Base-by-base conservation (phyloP, 2,113 vertebrate species). In the Microcebus jonahi region DNA sequence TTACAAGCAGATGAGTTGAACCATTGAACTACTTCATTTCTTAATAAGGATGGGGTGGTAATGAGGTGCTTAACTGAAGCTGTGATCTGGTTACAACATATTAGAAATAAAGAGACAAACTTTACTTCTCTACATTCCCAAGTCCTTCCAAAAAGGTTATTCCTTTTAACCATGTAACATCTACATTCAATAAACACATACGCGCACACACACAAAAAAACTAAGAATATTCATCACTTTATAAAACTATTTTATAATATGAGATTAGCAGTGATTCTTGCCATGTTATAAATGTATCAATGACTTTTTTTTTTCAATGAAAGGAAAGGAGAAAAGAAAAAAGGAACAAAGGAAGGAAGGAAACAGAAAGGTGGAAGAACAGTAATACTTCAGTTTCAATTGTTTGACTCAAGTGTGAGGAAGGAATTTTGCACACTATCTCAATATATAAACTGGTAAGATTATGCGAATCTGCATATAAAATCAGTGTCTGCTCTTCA, bases 361-460 rank as follows among this genome's bases (percentile, higher is more conserved):
- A 67, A 90, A 89, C 70, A 94, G 48, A 88, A 84, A 83, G 88
- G n/a, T 55, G 15, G 27, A 36, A 71, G 63, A 57, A 93, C n/a
- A 82, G 14, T 65, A 39, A 39, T 42, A 85, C 2, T 84, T n/a
- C 79, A 13, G 75, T 12, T 96, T 45, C 53, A 81, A 29, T 81
- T 91, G 39, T 95, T 94, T 89, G 79, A 79, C 31, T 93, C 90
- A 93, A 94, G 91, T 87, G 93, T 94, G 94, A 97, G 75, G 92
- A 95, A 97, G 83, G 91, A 97, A 94, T 94, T 95, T 95, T 93
- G 79, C 86, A 96, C 91, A 97, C 86, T 93, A 93, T 96, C 50
- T 97, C 68, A 75, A 42, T 36, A n/a, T 42, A 39, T 82, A 61
- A 57, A 88, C 45, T 61, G 63, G 59, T 48, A 95, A 50, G 18